Conservation (phyloP, 2,888 invertebrate species). For the Papilio elwesi region DNA sequence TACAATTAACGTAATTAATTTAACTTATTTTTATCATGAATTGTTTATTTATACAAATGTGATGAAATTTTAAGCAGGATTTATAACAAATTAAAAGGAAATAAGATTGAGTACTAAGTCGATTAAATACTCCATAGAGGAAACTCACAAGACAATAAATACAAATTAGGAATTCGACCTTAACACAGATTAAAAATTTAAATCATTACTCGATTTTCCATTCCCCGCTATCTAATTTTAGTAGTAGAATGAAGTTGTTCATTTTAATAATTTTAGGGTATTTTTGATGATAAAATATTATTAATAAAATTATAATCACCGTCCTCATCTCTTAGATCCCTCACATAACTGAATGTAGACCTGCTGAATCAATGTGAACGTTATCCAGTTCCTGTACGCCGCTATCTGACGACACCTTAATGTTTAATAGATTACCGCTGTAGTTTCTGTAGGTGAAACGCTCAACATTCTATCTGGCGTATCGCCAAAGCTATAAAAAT, state of each 20-base stretch:
- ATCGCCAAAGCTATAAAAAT: constrained; percentile 11
- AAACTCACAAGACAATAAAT: neutral
- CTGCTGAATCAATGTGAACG: neutral
- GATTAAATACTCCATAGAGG: neutral
- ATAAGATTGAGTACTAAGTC: neutral
- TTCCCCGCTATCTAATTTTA: too few relatives aligned
- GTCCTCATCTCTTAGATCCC: neutral
- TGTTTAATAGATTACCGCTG: neutral
- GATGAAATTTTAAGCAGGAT: too few relatives aligned
- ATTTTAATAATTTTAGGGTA: neutral
- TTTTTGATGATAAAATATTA: too few relatives aligned
- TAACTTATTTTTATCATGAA: too few relatives aligned
- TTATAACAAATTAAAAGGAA: neutral
- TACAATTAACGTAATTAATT: too few relatives aligned
- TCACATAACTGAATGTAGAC: neutral
- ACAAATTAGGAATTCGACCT: constrained; percentile 1
- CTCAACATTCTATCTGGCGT: neutral
- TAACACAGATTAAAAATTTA: neutral
- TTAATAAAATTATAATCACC: neutral
- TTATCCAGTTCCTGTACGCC: neutral
- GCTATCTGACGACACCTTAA: neutral
- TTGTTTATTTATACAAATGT: too few relatives aligned
- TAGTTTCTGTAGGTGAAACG: constrained; percentile 1
- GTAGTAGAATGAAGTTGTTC: neutral
- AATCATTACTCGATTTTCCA: neutral